Conservation (phyloP, 2,113 vertebrate genomes). For the Sorex fumeus region DNA sequence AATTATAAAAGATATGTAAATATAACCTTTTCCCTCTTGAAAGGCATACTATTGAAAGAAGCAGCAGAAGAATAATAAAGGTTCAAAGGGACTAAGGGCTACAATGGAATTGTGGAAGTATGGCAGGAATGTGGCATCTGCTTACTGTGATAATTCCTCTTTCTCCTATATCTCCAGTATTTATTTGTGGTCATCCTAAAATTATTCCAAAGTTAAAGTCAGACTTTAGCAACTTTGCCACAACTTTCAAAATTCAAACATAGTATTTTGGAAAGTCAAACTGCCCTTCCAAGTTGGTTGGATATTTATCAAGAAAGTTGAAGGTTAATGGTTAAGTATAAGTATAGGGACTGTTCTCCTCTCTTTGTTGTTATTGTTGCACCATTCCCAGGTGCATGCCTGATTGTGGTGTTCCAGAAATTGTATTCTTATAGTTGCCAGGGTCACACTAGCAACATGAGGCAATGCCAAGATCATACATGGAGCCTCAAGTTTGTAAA, state of each 20-base stretch:
- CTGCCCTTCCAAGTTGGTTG: not conserved
- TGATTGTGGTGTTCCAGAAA: too few species aligned
- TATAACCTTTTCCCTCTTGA: not conserved
- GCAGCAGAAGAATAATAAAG: too few species aligned
- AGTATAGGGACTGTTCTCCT: not conserved
- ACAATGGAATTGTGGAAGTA: too few species aligned
- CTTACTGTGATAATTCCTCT: not conserved
- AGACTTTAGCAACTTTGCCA: not conserved
- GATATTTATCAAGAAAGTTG: not conserved
- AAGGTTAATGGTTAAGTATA: slow-evolving; percentile 9
- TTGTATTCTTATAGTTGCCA: too few species aligned
- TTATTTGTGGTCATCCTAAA: not conserved
- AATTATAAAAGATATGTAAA: not conserved
- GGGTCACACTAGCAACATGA: too few species aligned
- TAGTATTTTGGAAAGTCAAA: not conserved
- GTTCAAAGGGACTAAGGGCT: too few species aligned
- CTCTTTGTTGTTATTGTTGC: not conserved
- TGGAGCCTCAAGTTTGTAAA: too few species aligned
- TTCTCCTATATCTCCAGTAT: not conserved
- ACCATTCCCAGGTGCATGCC: too few species aligned
- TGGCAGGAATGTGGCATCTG: too few species aligned
- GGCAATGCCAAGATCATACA: too few species aligned
- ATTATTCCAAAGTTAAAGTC: not conserved
- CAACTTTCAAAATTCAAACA: not conserved
- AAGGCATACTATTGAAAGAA: not conserved